A percentile compares a stretch with the other conserved stretches of the same genome.
These are phyloP conservation scores for Corydoras sp. DNA, from an alignment of 2,113 vertebrate genomes.

Conservation along the genomic window DNA sequence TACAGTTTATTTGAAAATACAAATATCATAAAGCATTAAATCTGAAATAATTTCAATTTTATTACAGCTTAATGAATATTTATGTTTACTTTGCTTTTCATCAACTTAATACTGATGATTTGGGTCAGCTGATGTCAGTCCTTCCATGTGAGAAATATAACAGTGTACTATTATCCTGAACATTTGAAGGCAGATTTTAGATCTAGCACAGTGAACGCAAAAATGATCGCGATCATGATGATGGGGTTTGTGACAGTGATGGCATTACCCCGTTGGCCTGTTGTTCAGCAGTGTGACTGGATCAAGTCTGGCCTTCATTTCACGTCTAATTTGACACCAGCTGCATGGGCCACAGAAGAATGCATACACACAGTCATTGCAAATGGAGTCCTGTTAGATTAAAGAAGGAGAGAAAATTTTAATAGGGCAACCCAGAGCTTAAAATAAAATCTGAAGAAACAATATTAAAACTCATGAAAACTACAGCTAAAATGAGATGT, in stretches of 20 bases:
- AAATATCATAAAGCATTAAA: no score
- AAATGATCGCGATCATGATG: not conserved
- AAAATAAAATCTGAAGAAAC: not conserved
- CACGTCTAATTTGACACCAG: slow-evolving; percentile 45
- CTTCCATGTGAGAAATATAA: no score
- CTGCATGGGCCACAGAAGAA: slow-evolving; percentile 40
- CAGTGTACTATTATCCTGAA: no score
- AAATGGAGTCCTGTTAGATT: slow-evolving; percentile 35
- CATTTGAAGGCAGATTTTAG: not conserved
- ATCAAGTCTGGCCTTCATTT: slow-evolving; percentile 41
- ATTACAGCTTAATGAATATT: no score
- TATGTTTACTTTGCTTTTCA: no score
- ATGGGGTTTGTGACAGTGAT: not conserved
- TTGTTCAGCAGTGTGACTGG: slow-evolving; percentile 41
- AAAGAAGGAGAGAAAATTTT: not conserved
- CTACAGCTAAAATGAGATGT: no score
- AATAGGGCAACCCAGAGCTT: not conserved
- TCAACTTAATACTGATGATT: no score
- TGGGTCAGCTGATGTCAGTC: no score
- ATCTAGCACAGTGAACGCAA: not conserved
- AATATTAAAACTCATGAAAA: no score
- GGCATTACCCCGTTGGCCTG: slow-evolving; percentile 22
- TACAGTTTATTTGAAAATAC: no score
- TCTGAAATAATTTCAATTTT: no score
- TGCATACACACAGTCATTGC: slow-evolving; percentile 43